Base-by-base conservation (phyloP, 2,113 vertebrate genomes). In the Oenanthe melanoleuca region DNA sequence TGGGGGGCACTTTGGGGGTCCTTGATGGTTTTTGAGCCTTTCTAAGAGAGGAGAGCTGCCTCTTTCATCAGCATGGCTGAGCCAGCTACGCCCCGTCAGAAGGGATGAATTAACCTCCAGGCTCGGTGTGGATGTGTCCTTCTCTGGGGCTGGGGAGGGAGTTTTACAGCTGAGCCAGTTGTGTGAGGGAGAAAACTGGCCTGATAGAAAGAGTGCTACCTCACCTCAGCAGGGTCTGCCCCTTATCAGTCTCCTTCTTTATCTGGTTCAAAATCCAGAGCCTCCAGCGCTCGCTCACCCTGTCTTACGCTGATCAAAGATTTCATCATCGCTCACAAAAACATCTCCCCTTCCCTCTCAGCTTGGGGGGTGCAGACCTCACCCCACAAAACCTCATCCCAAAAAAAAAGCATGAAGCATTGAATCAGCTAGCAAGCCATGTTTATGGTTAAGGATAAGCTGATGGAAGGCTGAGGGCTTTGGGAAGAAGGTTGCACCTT, bases 301-400 rank as follows among this genome's bases (percentile, higher is more conserved):
- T 50, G 31, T 65, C 37, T 44, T 50, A 16, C 1, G 5, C 0
- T 1, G 17, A 79, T 71, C 74, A 71, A 63, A 37, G 28, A 33
- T 57, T 65, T 65, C 18, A 19, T 26, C 14, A 50, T 3, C 14
- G 19, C 22, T 7, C 5, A 50, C 8, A 65, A 42, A 65, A 37
- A 18, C 4, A 7, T 42, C 42, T 64, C 17, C 22, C 47, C 34
- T 8, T 34, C 8, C 1, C 0, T n/a, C 42, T 42, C 37, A 8
- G 14, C 31, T 15, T 49, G 10, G 11, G 56, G n/a, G 9, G 6
- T 50, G 34, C 42, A 88, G 49, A 49, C 4, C 11, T 56, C 2
- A 0, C 11, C 50, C 44, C 44, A 44, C 7, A 44, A 44, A 44
- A 44, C 44, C 44, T 44, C 18, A 44, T 44, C 44, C 44, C 44